A percentile compares a stretch with the other conserved stretches of the same genome.
Conservation (phyloP, 2,113 vertebrate genomes). For the Mastomys natalensis region DNA sequence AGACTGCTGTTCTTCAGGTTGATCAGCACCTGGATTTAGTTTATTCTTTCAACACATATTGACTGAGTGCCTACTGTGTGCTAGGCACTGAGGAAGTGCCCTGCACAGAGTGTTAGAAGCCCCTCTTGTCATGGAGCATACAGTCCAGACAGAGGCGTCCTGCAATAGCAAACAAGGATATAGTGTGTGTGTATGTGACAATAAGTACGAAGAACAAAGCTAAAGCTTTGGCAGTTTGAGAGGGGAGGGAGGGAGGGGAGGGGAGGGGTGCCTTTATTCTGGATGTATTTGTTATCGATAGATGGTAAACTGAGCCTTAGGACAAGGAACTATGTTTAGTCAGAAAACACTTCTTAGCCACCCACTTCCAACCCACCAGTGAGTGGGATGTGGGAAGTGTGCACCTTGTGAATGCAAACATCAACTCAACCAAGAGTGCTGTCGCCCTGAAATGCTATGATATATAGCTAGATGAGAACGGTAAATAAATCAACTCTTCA, state of each 20-base stretch:
- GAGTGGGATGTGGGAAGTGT: background rate
- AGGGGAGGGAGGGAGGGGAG: background rate
- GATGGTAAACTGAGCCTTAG: background rate
- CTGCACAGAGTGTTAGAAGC: background rate
- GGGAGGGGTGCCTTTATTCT: background rate
- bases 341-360: background rate
- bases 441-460: background rate
- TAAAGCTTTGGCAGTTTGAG: background rate
- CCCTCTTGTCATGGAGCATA: background rate
- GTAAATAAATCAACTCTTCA: constrained; percentile 40
- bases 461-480: constrained; percentile 26
- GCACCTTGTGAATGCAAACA: background rate
- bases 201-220: background rate
- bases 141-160: background rate
- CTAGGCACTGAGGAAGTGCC: background rate
- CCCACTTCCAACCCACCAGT: background rate
- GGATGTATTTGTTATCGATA: background rate
- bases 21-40: constrained; percentile 47
- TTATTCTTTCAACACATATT: constrained; percentile 47
- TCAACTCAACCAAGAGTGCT: background rate
- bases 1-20: constrained; percentile 29
- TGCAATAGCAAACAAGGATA: background rate
- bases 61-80: background rate
- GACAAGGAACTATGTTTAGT: background rate
- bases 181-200: background rate